Base-by-base conservation (phyloP, 2,113 vertebrate genomes). In the Euleptes europaea region DNA sequence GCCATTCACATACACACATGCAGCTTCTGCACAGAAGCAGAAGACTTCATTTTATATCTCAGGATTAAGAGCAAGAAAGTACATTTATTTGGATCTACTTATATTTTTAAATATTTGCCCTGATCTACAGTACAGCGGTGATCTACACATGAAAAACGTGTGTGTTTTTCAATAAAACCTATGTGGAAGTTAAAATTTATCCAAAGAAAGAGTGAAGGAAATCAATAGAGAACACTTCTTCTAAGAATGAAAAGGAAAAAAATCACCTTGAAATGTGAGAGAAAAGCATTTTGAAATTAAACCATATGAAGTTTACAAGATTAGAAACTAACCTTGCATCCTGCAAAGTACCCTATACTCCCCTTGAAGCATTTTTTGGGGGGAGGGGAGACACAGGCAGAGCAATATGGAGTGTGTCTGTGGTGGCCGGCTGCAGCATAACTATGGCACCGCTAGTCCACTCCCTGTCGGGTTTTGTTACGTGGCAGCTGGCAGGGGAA, bases 31-130 rank as follows among this genome's bases (percentile, higher is more conserved):
- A 28, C 38, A 40, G 7, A 40, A 13, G 38, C 23, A 23, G 42
- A 74, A 74, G 7, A 28, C 40, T 87, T 78, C 72, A 14, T 67
- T 40, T 86, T 80, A 54, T 49, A 89, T 12, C 74, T 78, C 63
- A 83, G 40, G 57, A 86, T 28, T 2, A 0, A 1, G 6, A 26
- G 33, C 88, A 51, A 70, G 7, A 77, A 28, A 83, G 2, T 1
- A 17, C 74, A 40, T 78, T 6, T 86, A 57, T 12, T 60, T 76
- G 42, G 82, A 90, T 57, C n/a, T 21, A 57, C 49, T 38, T 33
- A 10, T 35, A 21, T 77, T 70, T 51, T 14, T 13, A 28, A 51
- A 28, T 19, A 38, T 38, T 70, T 81, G 17, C 15, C 65, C 33
- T 44, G 65, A 28, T 70, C 47, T 66, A 81, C 35, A 70, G 54